Conservation (phyloP, 2,888 invertebrate genomes). For the Pteria penguin region DNA sequence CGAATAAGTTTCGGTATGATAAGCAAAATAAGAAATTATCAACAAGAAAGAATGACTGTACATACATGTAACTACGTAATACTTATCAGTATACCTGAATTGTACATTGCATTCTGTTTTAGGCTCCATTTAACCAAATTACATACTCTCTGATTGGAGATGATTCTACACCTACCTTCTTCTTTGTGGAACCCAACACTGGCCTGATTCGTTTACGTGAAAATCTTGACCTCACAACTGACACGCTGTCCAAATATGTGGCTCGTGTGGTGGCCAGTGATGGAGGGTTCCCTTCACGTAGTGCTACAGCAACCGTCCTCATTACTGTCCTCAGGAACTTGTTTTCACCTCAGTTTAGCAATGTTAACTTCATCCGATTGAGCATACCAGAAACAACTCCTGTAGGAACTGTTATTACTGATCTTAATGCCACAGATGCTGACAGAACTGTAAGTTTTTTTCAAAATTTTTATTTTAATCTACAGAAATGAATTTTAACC, state of each 20-base stretch:
- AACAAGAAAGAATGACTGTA: too few species aligned
- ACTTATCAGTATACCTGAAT: too few species aligned
- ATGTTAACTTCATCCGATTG: constrained; percentile 84
- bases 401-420: constrained; percentile 61
- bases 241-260: constrained; percentile 17
- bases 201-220: constrained; percentile 54
- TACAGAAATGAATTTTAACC: too few species aligned
- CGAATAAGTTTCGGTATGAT: too few species aligned
- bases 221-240: constrained; percentile 21
- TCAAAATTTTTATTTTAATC: too few species aligned
- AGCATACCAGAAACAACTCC: constrained; percentile 66
- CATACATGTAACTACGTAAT: too few species aligned
- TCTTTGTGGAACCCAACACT: constrained; percentile 59
- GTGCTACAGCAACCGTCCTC: constrained; percentile 58
- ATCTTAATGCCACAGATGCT: constrained; percentile 61
- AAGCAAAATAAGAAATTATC: too few species aligned
- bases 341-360: constrained; percentile 72
- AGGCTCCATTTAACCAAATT: constrained; percentile 56
- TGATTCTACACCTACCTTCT: constrained; percentile 59
- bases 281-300: constrained; percentile 69
- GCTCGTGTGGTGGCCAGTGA: constrained; percentile 60
- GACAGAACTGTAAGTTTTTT: constrained; percentile 55
- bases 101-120: too few species aligned
- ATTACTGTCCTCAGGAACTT: constrained; percentile 64
- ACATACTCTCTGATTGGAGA: constrained; percentile 57